These are phyloP conservation scores for Gryllus longicercus DNA, from an alignment of 2,888 invertebrate species.

Conservation along the genomic window DNA sequence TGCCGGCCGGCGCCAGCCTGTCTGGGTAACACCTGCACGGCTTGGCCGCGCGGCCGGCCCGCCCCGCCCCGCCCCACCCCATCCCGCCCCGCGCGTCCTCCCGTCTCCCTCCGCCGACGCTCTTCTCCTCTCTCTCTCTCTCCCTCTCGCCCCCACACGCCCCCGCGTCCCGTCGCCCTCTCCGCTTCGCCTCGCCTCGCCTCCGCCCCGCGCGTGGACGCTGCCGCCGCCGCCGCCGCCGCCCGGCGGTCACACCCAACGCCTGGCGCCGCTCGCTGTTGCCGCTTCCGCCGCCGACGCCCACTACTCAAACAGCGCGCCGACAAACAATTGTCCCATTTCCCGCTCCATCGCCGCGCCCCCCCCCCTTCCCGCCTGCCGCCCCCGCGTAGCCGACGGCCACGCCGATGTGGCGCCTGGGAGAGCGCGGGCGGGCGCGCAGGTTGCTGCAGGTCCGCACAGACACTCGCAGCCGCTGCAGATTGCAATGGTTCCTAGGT, in stretches of 20 bases:
- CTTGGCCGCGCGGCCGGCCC: background rate
- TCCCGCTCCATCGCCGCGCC: background rate
- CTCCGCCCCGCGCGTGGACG: background rate
- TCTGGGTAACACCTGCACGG: constrained; percentile 17
- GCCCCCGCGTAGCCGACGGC: background rate
- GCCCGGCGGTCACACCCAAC: background rate
- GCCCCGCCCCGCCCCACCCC: background rate
- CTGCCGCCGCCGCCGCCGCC: background rate
- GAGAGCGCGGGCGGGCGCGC: too few species aligned
- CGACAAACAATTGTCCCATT: background rate
- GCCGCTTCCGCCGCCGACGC: background rate
- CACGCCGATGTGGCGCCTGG: too few species aligned
- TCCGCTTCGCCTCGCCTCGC: background rate
- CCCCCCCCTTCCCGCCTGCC: background rate
- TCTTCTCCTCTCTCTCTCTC: background rate
- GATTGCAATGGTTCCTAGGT: too few species aligned
- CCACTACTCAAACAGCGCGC: constrained; percentile 19
- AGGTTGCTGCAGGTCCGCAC: too few species aligned
- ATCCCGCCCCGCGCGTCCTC: background rate
- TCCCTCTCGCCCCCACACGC: background rate
- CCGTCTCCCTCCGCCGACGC: background rate
- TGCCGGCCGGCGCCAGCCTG: constrained; percentile 4
- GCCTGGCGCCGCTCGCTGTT: background rate
- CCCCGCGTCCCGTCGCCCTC: background rate
- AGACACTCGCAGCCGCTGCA: too few species aligned